Base-by-base conservation (phyloP, 2,888 invertebrate genomes). In the Andrena marginata region DNA sequence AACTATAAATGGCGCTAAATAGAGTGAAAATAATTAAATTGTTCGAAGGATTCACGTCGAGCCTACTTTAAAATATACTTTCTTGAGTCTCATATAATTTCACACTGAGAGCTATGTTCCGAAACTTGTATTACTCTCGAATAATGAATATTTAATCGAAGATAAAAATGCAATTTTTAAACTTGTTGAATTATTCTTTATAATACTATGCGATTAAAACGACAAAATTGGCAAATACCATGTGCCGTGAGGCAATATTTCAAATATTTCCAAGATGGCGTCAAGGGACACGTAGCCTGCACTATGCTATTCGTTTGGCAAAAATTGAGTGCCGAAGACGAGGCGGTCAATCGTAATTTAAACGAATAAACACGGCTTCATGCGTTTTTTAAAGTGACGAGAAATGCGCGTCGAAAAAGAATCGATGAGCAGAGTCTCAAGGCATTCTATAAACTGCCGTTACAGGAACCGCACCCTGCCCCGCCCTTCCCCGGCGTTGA, bases 381-480 rank as follows among this genome's bases (percentile, higher is more conserved):
- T 7, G 7, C 10, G 48, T 60, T 29, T 49, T 10, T 7, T 0
- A 2, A 31, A 7, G 6, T 10, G 8, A 23, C 20, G 16, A 26
- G 16, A 69, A 54, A 23, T 26, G 49, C 13, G 10, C 4, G 20
- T 8, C 1, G 10, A 29, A 67, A 71, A 56, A 7, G n/a, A 56
- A 23, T 29, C 20, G 29, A 63, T 33, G 20, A 1, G 29, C 51
- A 5, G 60, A 68, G 23, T 65, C 48, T 63, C 49, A 16, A 20
- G 10, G 10, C 23, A 16, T n/a, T 33, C 10, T 13, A n/a, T 16
- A 49, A 83, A 65, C 35, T 49, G 49, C 56, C 64, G 71, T 82
- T 84, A 82, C 78, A 77, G 79, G 60, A 92, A 93, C 94, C 94
- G 93, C 94, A 94, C 93, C 93, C 94, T 93, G 93, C 93, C 93